Percentiles rank a stretch among this genome's conserved stretches.
Conservation (phyloP, 37 sponge, comb jelly and placozoan genomes). For the Aplysina aerophoba region DNA sequence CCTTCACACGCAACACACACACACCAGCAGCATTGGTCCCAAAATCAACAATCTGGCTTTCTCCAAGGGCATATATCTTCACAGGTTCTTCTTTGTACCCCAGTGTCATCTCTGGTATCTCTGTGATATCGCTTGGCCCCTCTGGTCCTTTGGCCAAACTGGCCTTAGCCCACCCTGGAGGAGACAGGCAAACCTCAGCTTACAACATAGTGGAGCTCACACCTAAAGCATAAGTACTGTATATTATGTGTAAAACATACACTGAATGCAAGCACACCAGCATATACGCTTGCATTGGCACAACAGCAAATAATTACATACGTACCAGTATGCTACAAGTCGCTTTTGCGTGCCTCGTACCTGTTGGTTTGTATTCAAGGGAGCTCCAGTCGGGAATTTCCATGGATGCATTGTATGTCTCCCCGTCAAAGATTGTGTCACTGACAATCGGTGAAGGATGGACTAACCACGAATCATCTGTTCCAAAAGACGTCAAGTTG, state of each 20-base stretch:
- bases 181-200: neutral
- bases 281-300: too few relatives aligned
- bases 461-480: slow-evolving; percentile 48
- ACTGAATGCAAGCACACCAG: too few relatives aligned
- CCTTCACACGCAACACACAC: slow-evolving; percentile 18
- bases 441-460: neutral
- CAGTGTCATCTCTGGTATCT: slow-evolving; percentile 47
- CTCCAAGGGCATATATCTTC: slow-evolving; percentile 24
- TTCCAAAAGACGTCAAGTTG: slow-evolving; percentile 5
- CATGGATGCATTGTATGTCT: slow-evolving; percentile 39
- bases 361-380: neutral
- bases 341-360: neutral
- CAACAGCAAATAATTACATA: too few relatives aligned
- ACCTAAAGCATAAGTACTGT: too few relatives aligned
- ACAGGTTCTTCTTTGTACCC: slow-evolving; percentile 23
- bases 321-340: too few relatives aligned
- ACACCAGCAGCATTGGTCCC: slow-evolving; percentile 63
- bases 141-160: slow-evolving; percentile 38
- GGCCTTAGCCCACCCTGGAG: slow-evolving; percentile 6
- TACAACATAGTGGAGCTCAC: neutral
- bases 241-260: too few relatives aligned
- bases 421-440: slow-evolving; percentile 61
- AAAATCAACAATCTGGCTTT: slow-evolving; percentile 68
- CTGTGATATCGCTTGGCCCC: slow-evolving; percentile 36
- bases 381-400: slow-evolving; percentile 14